Evolutionary conservation across 2,113 vertebrate species (phyloP).

Genomic region (Hoplias malabaricus): DNA sequence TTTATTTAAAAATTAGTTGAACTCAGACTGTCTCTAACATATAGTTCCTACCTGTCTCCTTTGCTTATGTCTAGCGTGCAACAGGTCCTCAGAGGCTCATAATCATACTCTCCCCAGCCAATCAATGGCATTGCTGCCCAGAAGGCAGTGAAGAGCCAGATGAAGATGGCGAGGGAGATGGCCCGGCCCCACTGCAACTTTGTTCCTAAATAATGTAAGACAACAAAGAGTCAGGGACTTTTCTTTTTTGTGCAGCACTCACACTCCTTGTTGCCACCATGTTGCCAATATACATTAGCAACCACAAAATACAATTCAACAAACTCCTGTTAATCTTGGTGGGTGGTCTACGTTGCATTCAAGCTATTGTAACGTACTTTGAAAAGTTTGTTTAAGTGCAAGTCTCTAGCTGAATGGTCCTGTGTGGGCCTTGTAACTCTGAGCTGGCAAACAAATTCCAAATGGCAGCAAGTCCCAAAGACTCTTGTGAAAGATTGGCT

Average conservation of each 20-base stretch:
- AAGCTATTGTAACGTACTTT: neutral
- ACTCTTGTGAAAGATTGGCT: neutral
- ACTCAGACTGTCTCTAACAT: neutral
- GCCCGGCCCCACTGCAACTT: slow-evolving; percentile 87
- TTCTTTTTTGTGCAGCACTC: neutral
- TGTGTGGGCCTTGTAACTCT: neutral
- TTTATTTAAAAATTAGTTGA: too few species aligned
- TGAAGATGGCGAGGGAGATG: slow-evolving; percentile 74
- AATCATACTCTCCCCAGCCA: slow-evolving; percentile 93
- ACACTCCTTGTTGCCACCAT: neutral
- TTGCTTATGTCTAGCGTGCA: slow-evolving; percentile 92
- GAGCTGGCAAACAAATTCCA: too few species aligned
- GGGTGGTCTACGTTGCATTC: neutral
- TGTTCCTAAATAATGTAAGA: slow-evolving; percentile 70
- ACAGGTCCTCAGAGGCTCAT: slow-evolving; percentile 92
- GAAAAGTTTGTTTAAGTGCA: too few species aligned
- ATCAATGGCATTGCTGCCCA: slow-evolving; percentile 92
- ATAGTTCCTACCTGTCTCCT: slow-evolving; percentile 81
- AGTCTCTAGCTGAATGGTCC: too few species aligned
- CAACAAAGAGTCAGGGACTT: neutral
- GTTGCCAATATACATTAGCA: too few species aligned
- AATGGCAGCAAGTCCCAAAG: neutral
- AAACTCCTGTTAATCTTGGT: neutral
- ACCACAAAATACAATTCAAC: too few species aligned
- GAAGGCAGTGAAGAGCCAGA: slow-evolving; percentile 88